Percentiles rank a stretch among this genome's conserved stretches.
These are phyloP conservation scores for Phalangium opilio DNA, from an alignment of 2,888 invertebrate genomes.

Conservation along the genomic window DNA sequence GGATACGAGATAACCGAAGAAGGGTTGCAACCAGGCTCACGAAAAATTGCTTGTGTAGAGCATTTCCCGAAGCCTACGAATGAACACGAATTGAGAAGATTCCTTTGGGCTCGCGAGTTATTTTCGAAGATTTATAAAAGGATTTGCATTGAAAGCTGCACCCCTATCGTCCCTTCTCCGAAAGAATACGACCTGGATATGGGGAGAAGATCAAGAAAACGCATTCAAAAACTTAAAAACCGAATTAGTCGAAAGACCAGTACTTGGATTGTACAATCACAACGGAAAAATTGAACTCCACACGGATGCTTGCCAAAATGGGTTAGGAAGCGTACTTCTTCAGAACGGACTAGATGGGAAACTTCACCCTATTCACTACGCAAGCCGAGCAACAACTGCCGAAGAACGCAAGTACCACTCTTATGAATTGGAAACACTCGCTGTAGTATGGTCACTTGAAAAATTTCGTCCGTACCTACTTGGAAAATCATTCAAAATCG, in stretches of 20 bases:
- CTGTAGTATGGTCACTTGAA: slow-evolving; percentile 5
- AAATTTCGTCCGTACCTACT: slow-evolving; percentile 5
- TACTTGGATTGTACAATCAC: slow-evolving; percentile 2
- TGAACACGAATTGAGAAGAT: background rate
- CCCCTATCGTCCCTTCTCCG: background rate
- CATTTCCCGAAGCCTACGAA: background rate
- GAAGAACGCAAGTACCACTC: slow-evolving; percentile 2
- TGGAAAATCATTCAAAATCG: slow-evolving; percentile 2
- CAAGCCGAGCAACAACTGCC: background rate
- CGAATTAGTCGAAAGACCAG: background rate
- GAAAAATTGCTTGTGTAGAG: background rate
- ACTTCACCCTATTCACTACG: slow-evolving; percentile 1
- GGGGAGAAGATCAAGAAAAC: background rate
- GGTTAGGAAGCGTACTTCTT: slow-evolving; percentile 2
- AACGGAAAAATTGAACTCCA: slow-evolving; percentile 2
- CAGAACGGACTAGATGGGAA: background rate
- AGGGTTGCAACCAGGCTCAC: slow-evolving; percentile 1
- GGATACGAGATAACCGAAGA: background rate
- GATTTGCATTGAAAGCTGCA: background rate
- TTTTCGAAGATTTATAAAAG: slow-evolving; percentile 1
- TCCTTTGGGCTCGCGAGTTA: background rate
- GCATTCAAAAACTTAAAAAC: background rate
- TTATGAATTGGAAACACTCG: slow-evolving; percentile 5
- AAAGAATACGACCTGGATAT: background rate
- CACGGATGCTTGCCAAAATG: slow-evolving; percentile 5